A percentile compares a stretch with the other conserved stretches of the same genome.
These are phyloP conservation scores for Oeneis ivallda DNA, from an alignment of 2,888 invertebrate genomes.

Conservation along the genomic window DNA sequence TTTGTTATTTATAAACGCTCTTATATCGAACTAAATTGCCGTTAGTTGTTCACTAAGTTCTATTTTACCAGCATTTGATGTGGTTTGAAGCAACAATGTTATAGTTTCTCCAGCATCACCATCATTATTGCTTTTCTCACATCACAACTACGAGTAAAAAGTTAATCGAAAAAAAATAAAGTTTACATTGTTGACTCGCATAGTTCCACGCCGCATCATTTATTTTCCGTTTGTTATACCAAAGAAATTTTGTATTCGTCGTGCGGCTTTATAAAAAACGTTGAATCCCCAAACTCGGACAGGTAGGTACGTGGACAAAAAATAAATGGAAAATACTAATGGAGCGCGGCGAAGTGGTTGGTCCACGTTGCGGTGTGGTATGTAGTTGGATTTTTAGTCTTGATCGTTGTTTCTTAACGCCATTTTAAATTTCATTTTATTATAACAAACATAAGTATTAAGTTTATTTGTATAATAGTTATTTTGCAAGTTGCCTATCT, in stretches of 20 bases:
- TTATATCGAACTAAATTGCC: slow-evolving; percentile 2
- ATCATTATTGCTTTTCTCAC: slow-evolving; percentile 29
- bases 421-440: too few species aligned
- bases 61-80: slow-evolving; percentile 11
- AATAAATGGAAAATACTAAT: slow-evolving; percentile 82
- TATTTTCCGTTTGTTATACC: slow-evolving; percentile 69
- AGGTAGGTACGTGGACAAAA: slow-evolving; percentile 82
- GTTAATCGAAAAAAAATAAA: slow-evolving; percentile 70
- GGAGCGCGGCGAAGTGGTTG: slow-evolving; percentile 75
- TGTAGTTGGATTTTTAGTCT: slow-evolving; percentile 46
- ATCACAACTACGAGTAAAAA: slow-evolving; percentile 48
- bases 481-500: too few species aligned
- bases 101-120: slow-evolving; percentile 7
- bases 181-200: slow-evolving; percentile 50
- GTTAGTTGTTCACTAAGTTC: slow-evolving; percentile 10
- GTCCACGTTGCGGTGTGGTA: slow-evolving; percentile 59
- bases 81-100: slow-evolving; percentile 8
- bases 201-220: slow-evolving; percentile 72
- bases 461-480: background rate
- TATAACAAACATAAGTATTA: too few species aligned
- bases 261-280: slow-evolving; percentile 76
- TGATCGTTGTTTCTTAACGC: too few species aligned
- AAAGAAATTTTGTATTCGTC: slow-evolving; percentile 79
- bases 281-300: slow-evolving; percentile 77
- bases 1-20: background rate